Conservation (phyloP, 2,797 vertebrate genomes). For the Sphenopsis melanotis region DNA sequence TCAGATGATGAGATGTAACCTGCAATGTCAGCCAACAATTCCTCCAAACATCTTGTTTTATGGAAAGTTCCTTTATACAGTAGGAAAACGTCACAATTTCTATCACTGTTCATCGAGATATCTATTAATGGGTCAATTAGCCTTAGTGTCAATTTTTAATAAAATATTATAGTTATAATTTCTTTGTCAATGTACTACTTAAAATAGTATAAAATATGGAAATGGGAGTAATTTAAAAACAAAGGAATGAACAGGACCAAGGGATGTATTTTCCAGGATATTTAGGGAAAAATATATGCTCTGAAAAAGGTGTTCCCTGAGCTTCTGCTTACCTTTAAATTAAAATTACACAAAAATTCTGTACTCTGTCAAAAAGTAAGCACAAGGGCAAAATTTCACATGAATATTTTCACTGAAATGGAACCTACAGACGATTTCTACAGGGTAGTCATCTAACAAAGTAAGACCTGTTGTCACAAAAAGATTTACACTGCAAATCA, state of each 20-base stretch:
- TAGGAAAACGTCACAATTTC: neutral
- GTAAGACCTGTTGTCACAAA: neutral
- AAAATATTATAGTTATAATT: neutral
- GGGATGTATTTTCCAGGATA: neutral
- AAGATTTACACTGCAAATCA: neutral
- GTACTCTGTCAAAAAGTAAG: neutral
- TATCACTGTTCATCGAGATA: neutral
- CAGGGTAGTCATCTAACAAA: neutral
- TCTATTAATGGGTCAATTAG: neutral
- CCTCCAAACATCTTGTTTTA: neutral
- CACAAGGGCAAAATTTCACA: neutral
- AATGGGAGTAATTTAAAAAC: neutral
- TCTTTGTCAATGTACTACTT: neutral
- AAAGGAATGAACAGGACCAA: neutral
- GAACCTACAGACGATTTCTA: neutral
- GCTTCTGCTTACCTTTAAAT: neutral
- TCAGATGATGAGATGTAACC: neutral
- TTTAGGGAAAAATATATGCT: neutral
- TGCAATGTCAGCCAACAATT: neutral
- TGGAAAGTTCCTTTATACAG: neutral
- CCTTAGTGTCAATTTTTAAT: neutral
- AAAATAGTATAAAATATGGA: neutral
- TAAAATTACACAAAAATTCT: neutral
- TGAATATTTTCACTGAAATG: neutral
- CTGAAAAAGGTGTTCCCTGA: neutral